Conservation (phyloP, 1,140 invertebrate species). For the Pogonus chalceus region DNA sequence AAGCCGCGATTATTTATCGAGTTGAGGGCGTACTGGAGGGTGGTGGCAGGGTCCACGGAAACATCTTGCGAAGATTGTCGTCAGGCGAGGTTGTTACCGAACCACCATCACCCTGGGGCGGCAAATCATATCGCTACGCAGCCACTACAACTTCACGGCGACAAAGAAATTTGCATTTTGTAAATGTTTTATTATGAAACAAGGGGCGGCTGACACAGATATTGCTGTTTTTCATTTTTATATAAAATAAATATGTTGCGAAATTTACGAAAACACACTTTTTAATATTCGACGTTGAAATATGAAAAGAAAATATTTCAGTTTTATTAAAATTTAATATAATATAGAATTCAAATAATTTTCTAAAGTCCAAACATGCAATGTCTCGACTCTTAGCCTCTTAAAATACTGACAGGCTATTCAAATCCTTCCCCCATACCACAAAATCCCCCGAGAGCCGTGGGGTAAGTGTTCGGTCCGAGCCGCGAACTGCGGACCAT, state of each 20-base stretch:
- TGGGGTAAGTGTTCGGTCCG: slow-evolving; percentile 12
- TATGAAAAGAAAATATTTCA: too few relatives aligned
- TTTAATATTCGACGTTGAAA: too few relatives aligned
- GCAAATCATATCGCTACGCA: slow-evolving; percentile 12
- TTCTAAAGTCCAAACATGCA: too few relatives aligned
- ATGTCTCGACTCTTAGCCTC: too few relatives aligned
- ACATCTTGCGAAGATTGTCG: slow-evolving; percentile 21
- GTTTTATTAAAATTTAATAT: too few relatives aligned
- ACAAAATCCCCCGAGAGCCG: slow-evolving; percentile 6
- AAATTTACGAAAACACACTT: too few relatives aligned
- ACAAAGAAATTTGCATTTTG: slow-evolving; percentile 3
- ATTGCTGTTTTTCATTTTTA: too few relatives aligned
- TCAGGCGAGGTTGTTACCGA: slow-evolving; percentile 11
- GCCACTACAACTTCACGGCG: background rate
- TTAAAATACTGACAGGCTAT: too few relatives aligned
- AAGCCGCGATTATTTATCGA: slow-evolving; percentile 34
- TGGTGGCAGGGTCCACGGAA: slow-evolving; percentile 15
- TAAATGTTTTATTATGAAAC: background rate
- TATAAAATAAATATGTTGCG: too few relatives aligned
- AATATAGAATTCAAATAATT: too few relatives aligned
- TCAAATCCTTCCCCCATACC: background rate
- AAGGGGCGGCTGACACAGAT: background rate
- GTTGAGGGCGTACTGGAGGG: slow-evolving; percentile 10
- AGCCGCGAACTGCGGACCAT: slow-evolving; percentile 20
- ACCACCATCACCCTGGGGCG: slow-evolving; percentile 13